Base-by-base conservation (phyloP, 2,797 vertebrate genomes). In the Sebastes itinus region DNA sequence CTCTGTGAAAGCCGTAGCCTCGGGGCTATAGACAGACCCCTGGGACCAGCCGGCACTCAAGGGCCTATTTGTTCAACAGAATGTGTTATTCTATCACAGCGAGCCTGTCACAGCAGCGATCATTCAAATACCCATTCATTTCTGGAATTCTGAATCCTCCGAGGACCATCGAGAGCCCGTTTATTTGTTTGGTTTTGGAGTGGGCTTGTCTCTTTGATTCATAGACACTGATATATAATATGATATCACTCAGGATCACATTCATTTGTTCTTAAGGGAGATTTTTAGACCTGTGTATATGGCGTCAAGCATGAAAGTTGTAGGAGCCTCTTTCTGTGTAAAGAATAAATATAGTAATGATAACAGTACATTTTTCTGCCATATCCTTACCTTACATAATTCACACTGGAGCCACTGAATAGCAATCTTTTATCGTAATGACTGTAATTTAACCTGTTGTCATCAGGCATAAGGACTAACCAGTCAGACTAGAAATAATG, bases 21-120 rank as follows among this genome's bases (percentile, higher is more conserved):
- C 81, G 28, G 95, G 96, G 94, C 94, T 94, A 83, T 91, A 94
- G 94, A 92, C 93, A 92, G 91, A 95, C 95, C 95, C 95, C 91
- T 89, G 95, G 95, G 95, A 95, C 94, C 92, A 88, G 83, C 80
- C 84, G 38, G 94, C 95, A 95, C 95, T 95, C 94, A 94, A 93
- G 94, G 95, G 96, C 92, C 96, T 96, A 95, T 96, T 96, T 96
- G 95, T 95, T 96, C 93, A 95, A 95, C 94, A 95, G 90, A 96
- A 96, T 96, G 95, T 95, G 94, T 94, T 96, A 95, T 95, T 96
- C 94, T 94, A 94, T 95, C 95, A 95, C 95, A 96, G 95, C 94
- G 91, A 93, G 95, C 92, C 94, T 95, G 95, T 96, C 96, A 95
- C 94, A 93, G 92, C 91, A 92, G 92, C 94, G 94, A 96, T 96